Base-by-base conservation (phyloP, 2,797 vertebrate species). In the Nasua narica region DNA sequence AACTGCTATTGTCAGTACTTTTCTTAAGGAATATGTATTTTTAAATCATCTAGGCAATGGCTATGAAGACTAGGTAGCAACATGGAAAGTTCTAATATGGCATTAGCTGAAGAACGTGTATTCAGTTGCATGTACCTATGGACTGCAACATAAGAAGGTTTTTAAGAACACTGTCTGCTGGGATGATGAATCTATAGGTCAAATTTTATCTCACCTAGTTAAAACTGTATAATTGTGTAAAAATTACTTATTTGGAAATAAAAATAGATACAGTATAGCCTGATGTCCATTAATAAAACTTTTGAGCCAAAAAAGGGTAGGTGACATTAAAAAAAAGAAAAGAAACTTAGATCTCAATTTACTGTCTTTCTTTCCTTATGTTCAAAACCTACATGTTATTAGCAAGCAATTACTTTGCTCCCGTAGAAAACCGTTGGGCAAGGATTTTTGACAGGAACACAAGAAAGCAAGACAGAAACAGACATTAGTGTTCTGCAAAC, bases 201-300 rank as follows among this genome's bases (percentile, higher is more conserved):
- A 93, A 96, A 82, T 92, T 90, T 90, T 87, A 91, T 70, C 15
- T 72, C 70, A 86, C n/a, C 21, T 87, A 90, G 92, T 56, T n/a
- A 88, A 94, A 88, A 56, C 48, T 52, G 52, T 54, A 12, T 50
- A 35, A 58, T 72, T 62, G 35, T 69, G 0, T 86, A 83, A 96
- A 95, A 67, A 74, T 21, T 56, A 69, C 3, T 29, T 54, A 74
- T 54, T 90, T 87, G 62, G 91, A 96, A 95, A 85, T 40, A 60
- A 95, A 84, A 43, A 11, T 84, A 84, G 58, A 74, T 60, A 65
- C 12, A 12, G 23, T 72, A 0, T 4, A 86, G 35, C n/a, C 81
- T 56, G 50, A 87, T 25, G 89, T 87, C 19, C 78, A 56, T 46
- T 84, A 89, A 87, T 43, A 62, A 7, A 67, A 5, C 76, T 60